Percentiles rank a stretch among this genome's conserved stretches.
These are phyloP conservation scores for Anthoscopus minutus DNA, from an alignment of 2,113 vertebrate genomes.

Conservation along the genomic window DNA sequence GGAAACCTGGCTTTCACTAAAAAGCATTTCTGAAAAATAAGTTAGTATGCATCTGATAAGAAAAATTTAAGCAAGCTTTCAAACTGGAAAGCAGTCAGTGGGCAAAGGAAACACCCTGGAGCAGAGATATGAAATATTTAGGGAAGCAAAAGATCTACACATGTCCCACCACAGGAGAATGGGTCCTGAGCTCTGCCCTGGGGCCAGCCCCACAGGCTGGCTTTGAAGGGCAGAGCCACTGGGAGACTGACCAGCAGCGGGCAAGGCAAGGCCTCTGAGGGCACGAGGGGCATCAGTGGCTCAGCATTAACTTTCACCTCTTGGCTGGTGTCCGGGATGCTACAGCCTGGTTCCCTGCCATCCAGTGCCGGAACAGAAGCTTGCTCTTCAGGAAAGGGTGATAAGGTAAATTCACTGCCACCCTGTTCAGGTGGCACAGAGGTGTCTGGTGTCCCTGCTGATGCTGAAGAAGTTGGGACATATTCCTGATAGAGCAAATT, in stretches of 20 bases:
- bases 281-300: conserved; percentile 17
- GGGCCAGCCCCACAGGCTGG: neutral
- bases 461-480: conserved; percentile 84
- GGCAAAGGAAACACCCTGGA: neutral
- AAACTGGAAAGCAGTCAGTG: neutral
- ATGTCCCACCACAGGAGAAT: neutral
- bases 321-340: neutral
- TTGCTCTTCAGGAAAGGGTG: conserved; percentile 73
- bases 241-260: neutral
- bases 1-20: neutral
- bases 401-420: conserved; percentile 76
- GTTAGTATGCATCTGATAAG: neutral
- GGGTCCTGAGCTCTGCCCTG: neutral
- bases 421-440: conserved; percentile 64
- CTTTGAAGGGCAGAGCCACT: neutral
- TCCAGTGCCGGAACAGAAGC: neutral
- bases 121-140: neutral
- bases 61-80: neutral
- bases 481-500: conserved; percentile 96
- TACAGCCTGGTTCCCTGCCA: neutral
- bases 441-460: conserved; percentile 79
- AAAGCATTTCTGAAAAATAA: neutral
- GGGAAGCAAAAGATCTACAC: neutral
- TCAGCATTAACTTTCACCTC: conserved; percentile 61
- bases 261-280: neutral